These are phyloP conservation scores for Oreocharis arfaki DNA, from an alignment of 2,113 vertebrate genomes.

Conservation along the genomic window DNA sequence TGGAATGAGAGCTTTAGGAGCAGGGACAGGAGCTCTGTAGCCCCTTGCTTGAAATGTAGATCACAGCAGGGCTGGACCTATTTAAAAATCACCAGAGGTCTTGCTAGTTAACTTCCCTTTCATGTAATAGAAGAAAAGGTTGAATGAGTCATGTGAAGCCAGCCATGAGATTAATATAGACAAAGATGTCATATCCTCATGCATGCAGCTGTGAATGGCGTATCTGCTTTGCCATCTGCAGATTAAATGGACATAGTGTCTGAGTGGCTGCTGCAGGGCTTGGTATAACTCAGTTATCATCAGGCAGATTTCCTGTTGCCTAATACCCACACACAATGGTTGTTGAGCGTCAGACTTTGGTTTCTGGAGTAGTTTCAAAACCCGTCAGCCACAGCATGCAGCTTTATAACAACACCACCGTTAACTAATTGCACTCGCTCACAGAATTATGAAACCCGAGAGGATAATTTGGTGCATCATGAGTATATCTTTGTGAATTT, in stretches of 20 bases:
- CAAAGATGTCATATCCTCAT: conserved; percentile 69
- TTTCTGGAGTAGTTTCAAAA: conserved; percentile 52
- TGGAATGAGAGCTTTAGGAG: background rate
- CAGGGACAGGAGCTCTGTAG: background rate
- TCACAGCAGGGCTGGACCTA: background rate
- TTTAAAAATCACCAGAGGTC: conserved; percentile 50
- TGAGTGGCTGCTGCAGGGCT: conserved; percentile 55
- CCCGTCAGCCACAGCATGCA: conserved; percentile 4
- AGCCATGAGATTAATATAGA: conserved; percentile 72
- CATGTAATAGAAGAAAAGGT: conserved; percentile 48
- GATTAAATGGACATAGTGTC: conserved; percentile 67
- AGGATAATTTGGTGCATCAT: conserved; percentile 11
- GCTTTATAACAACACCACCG: background rate
- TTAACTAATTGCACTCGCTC: conserved; percentile 36
- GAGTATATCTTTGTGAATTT: conserved; percentile 30
- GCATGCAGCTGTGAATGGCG: conserved; percentile 61
- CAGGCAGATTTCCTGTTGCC: conserved; percentile 68
- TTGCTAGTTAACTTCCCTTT: conserved; percentile 58
- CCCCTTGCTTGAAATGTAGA: background rate
- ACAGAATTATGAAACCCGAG: conserved; percentile 7
- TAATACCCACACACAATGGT: conserved; percentile 62
- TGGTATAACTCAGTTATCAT: conserved; percentile 51
- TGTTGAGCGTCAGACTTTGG: conserved; percentile 19
- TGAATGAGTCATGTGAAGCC: conserved; percentile 71
- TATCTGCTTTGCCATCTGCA: conserved; percentile 70